Evolutionary conservation across 1,140 invertebrate species (phyloP).

Genomic region (Heliconius himera): DNA sequence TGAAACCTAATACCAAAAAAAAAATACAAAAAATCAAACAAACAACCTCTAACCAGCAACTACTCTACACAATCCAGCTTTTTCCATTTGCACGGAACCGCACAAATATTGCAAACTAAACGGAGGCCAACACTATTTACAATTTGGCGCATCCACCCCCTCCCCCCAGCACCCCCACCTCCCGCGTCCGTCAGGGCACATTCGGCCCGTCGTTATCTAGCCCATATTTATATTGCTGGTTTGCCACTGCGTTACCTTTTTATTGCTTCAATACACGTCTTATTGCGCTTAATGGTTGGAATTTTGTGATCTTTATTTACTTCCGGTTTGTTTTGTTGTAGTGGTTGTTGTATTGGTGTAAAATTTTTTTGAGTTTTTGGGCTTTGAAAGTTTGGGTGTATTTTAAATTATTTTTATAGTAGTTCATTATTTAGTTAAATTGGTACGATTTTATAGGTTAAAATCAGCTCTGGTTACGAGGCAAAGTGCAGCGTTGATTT

Average conservation of each 20-base stretch:
- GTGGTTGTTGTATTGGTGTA: neutral
- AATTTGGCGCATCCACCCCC: constrained; percentile 55
- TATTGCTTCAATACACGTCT: constrained; percentile 51
- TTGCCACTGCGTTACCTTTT: constrained; percentile 49
- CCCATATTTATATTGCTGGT: constrained; percentile 72
- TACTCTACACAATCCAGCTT: constrained; percentile 47
- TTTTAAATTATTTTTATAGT: too few species aligned
- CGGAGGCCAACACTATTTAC: constrained; percentile 73
- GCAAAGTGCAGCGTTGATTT: too few species aligned
- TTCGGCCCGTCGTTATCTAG: constrained; percentile 68
- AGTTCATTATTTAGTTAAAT: too few species aligned
- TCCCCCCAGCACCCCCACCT: constrained; percentile 45
- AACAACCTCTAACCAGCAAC: neutral
- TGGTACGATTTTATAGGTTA: too few species aligned
- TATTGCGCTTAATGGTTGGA: constrained; percentile 31
- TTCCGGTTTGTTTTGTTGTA: neutral
- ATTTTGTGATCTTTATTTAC: constrained; percentile 27
- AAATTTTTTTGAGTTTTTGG: too few species aligned
- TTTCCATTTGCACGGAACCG: constrained; percentile 77
- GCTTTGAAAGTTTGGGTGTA: too few species aligned
- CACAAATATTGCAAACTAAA: constrained; percentile 81
- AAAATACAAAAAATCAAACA: neutral
- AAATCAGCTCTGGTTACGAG: too few species aligned
- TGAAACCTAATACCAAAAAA: too few species aligned
- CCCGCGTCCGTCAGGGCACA: constrained; percentile 69